phyloP scores from a whole-genome alignment of 2,113 vertebrate genomes.

The Pomatorhinus ruficollis region DNA sequence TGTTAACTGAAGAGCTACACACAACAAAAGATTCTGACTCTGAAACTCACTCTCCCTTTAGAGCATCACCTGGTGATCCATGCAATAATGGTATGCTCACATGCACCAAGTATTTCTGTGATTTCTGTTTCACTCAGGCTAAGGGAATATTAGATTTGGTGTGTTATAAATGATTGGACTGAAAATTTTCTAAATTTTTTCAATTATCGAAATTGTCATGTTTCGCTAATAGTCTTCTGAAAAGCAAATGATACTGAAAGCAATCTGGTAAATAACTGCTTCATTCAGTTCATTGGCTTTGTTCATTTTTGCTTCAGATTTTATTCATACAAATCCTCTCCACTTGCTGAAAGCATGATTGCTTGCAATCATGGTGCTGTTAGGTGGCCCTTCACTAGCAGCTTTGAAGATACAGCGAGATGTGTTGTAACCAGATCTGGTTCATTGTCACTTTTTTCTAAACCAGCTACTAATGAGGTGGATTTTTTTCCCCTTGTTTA shows the following conservation, averaged over 20 bases:
- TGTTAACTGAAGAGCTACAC: background rate
- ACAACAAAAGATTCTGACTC: background rate
- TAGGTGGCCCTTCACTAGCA: background rate
- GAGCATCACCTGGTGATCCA: background rate
- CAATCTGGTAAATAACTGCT: background rate
- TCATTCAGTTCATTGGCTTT: background rate
- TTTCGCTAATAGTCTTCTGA: background rate
- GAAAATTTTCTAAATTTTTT: background rate
- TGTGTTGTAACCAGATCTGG: background rate
- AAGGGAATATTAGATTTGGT: background rate
- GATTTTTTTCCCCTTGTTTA: background rate
- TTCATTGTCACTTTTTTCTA: background rate
- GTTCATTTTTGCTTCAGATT: background rate
- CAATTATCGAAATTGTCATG: background rate
- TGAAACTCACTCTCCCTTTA: background rate
- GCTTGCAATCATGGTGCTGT: background rate
- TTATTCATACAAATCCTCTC: background rate
- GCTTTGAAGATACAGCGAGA: background rate
- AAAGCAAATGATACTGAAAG: background rate
- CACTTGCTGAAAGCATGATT: background rate
- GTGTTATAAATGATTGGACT: background rate
- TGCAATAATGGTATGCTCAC: background rate
- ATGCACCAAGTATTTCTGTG: background rate
- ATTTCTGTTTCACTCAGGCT: background rate
- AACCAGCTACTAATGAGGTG: background rate